Percentiles rank a stretch among this genome's conserved stretches.
These are phyloP conservation scores for Tarsius wallacei DNA, from an alignment of 2,797 vertebrate genomes.

Conservation along the genomic window DNA sequence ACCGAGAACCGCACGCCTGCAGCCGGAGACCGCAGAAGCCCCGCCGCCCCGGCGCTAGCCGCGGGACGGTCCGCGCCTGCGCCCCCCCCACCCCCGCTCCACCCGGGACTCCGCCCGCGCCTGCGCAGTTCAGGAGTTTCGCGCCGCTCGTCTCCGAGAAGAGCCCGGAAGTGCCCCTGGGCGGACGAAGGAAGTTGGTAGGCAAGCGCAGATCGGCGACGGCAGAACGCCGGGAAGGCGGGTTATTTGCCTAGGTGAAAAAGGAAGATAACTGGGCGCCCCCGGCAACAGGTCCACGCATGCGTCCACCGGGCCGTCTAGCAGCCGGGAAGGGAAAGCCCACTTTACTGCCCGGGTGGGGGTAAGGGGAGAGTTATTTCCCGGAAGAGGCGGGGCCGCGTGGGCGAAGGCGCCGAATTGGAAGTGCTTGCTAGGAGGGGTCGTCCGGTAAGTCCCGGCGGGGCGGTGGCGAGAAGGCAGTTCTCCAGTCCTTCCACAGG, in stretches of 20 bases:
- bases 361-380: background rate
- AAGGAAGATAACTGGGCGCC: background rate
- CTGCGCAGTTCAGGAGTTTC: constrained; percentile 50
- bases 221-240: rapidly evolving
- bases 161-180: constrained; percentile 58
- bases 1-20: background rate
- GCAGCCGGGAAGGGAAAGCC: background rate
- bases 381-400: constrained; percentile 72
- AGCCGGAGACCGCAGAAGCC: background rate
- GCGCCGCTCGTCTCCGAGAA: background rate
- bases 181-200: background rate
- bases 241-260: background rate
- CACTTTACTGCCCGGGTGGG: rapidly evolving
- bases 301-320: background rate
- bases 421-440: background rate
- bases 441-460: constrained; percentile 72
- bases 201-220: rapidly evolving
- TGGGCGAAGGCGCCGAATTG: background rate
- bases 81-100: constrained; percentile 61
- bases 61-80: constrained; percentile 75
- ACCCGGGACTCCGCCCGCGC: constrained; percentile 64
- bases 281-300: constrained; percentile 57
- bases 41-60: background rate
- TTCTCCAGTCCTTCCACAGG: rapidly evolving
- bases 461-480: background rate